A percentile compares a stretch with the other conserved stretches of the same genome.
These are phyloP conservation scores for Dolichopus griseipennis DNA, from an alignment of 2,888 invertebrate genomes.

Conservation along the genomic window DNA sequence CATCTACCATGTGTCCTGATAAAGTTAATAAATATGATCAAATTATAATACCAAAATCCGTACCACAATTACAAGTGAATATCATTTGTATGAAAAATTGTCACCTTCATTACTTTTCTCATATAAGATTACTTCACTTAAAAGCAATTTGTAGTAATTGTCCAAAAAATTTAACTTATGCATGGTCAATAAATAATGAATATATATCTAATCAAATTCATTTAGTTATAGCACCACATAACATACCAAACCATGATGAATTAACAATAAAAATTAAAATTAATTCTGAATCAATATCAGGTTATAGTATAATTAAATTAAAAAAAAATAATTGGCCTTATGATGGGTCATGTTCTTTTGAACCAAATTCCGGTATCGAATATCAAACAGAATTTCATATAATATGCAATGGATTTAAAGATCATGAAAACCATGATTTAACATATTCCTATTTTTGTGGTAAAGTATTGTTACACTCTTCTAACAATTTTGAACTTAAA, in stretches of 20 bases:
- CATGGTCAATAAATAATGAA: slow-evolving; percentile 4
- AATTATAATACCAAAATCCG: slow-evolving; percentile 13
- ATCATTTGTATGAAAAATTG: slow-evolving; percentile 19
- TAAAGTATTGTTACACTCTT: slow-evolving; percentile 10
- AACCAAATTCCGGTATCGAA: slow-evolving; percentile 15
- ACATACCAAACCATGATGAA: background rate
- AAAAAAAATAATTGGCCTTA: background rate
- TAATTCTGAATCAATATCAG: background rate
- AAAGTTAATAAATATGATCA: slow-evolving; percentile 2
- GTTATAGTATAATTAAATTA: background rate
- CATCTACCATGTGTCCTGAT: background rate
- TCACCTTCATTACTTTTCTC: slow-evolving; percentile 3
- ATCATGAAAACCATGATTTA: slow-evolving; percentile 11
- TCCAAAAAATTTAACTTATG: background rate
- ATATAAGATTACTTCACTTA: slow-evolving; percentile 13
- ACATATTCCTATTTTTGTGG: slow-evolving; percentile 13
- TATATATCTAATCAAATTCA: background rate
- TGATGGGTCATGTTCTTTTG: slow-evolving; percentile 14
- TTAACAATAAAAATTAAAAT: background rate
- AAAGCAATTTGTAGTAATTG: slow-evolving; percentile 15
- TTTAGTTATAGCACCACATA: background rate
- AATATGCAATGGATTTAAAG: slow-evolving; percentile 11
- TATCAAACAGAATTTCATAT: slow-evolving; percentile 15
- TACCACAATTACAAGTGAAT: background rate
- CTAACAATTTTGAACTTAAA: slow-evolving; percentile 11